Percentiles rank a stretch among this genome's conserved stretches.
Evolutionary conservation across 2,113 vertebrate species (phyloP).

Genomic region (Malurus cyaneus): DNA sequence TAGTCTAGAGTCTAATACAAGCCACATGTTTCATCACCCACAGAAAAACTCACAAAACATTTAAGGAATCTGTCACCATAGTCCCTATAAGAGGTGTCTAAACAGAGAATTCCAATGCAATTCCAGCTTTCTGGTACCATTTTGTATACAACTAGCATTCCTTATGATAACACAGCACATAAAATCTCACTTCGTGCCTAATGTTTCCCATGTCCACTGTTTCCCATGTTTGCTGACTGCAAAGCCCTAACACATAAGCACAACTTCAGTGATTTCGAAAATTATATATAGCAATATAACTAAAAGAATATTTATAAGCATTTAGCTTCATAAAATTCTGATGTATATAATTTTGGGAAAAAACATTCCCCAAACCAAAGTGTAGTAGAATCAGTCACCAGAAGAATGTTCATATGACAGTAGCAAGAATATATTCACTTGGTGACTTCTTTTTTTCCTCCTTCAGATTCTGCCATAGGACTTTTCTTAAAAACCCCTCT

Average conservation of each 20-base stretch:
- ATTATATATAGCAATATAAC: neutral
- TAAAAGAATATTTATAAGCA: neutral
- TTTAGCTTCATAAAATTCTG: neutral
- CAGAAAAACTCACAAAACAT: neutral
- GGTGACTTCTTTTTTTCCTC: accelerated
- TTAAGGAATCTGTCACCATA: neutral
- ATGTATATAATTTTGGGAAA: neutral
- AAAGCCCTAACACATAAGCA: neutral
- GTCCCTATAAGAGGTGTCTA: neutral
- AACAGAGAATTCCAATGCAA: neutral
- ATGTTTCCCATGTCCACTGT: neutral
- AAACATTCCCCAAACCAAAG: neutral
- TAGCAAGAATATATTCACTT: neutral
- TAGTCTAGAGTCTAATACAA: neutral
- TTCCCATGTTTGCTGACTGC: neutral
- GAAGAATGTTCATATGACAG: neutral
- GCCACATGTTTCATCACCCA: neutral
- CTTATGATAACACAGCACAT: neutral
- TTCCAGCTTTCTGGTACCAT: neutral
- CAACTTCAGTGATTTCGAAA: neutral
- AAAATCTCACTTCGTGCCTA: neutral
- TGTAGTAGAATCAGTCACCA: neutral
- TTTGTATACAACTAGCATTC: neutral
- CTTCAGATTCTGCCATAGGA: neutral
- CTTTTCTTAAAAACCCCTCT: neutral